Conservation (phyloP, 2,888 invertebrate species). For the Amphimallon solstitiale region DNA sequence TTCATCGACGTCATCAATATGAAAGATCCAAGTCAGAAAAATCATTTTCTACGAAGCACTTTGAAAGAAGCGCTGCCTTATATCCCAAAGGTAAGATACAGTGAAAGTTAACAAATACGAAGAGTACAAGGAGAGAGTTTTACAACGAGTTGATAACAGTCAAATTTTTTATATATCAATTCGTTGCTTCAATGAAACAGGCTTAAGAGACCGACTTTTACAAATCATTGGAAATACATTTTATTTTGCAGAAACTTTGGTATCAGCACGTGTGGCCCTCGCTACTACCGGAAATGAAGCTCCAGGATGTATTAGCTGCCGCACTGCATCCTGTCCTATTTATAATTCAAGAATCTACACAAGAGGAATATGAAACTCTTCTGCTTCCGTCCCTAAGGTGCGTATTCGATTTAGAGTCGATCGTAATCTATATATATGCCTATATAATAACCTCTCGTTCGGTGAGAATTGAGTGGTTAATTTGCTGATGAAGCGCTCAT, state of each 20-base stretch:
- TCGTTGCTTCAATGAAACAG: neutral
- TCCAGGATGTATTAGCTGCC: slow-evolving; percentile 86
- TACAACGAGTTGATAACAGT: no score
- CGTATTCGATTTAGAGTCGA: slow-evolving; percentile 50
- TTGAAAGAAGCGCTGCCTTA: slow-evolving; percentile 87
- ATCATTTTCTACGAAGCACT: slow-evolving; percentile 88
- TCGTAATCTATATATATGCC: neutral
- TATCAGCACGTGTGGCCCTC: slow-evolving; percentile 95
- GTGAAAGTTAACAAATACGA: no score
- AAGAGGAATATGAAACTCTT: slow-evolving; percentile 81
- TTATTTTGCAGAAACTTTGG: slow-evolving; percentile 82
- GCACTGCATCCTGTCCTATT: slow-evolving; percentile 86
- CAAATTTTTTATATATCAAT: no score
- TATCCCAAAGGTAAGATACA: slow-evolving; percentile 86
- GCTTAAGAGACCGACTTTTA: neutral
- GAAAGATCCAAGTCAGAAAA: slow-evolving; percentile 89
- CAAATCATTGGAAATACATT: neutral
- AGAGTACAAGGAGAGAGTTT: no score
- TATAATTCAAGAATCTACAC: slow-evolving; percentile 81
- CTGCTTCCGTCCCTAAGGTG: slow-evolving; percentile 89
- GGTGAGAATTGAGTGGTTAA: no score
- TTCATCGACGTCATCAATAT: slow-evolving; percentile 92
- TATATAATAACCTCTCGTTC: neutral
- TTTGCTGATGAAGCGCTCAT: no score
- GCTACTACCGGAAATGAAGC: slow-evolving; percentile 84